These are phyloP conservation scores for Eulithis prunata DNA, from an alignment of 2,888 invertebrate genomes.

Conservation along the genomic window DNA sequence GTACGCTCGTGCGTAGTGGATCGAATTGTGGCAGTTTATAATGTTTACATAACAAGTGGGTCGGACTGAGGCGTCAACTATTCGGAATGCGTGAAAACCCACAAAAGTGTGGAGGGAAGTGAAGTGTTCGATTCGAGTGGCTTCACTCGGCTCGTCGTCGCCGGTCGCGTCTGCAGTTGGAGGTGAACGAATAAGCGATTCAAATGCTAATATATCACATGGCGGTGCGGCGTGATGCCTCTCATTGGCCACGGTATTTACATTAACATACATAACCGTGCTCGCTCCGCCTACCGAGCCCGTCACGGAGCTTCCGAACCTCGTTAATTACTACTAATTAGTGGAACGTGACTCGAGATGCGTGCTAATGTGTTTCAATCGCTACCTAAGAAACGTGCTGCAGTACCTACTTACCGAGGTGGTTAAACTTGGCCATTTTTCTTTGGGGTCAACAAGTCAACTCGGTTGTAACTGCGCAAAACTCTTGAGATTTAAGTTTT, in stretches of 20 bases:
- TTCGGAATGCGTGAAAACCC: slow-evolving; percentile 68
- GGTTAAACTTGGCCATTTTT: slow-evolving; percentile 9
- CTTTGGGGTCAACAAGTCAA: slow-evolving; percentile 26
- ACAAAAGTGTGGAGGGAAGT: slow-evolving; percentile 54
- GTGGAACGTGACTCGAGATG: slow-evolving; percentile 70
- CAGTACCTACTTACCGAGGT: slow-evolving; percentile 35
- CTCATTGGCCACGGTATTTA: slow-evolving; percentile 78
- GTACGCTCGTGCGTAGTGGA: slow-evolving; percentile 48
- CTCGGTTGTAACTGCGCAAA: neutral
- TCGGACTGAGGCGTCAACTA: slow-evolving; percentile 55
- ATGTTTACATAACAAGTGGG: slow-evolving; percentile 67
- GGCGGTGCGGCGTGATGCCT: slow-evolving; percentile 73
- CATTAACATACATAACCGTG: slow-evolving; percentile 78
- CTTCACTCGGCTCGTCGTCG: slow-evolving; percentile 41
- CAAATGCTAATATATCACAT: slow-evolving; percentile 84
- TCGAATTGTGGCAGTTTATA: slow-evolving; percentile 66
- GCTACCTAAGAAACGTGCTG: slow-evolving; percentile 42
- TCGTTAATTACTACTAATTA: slow-evolving; percentile 79
- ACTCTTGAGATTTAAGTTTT: neutral
- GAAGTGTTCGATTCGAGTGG: slow-evolving; percentile 48
- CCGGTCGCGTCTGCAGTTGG: slow-evolving; percentile 18
- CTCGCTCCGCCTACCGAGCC: slow-evolving; percentile 71
- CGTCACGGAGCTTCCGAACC: slow-evolving; percentile 75
- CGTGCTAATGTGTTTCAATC: slow-evolving; percentile 51
- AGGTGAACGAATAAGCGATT: slow-evolving; percentile 75